Conservation (phyloP, 2,888 invertebrate genomes). For the Andrena trimmerana region DNA sequence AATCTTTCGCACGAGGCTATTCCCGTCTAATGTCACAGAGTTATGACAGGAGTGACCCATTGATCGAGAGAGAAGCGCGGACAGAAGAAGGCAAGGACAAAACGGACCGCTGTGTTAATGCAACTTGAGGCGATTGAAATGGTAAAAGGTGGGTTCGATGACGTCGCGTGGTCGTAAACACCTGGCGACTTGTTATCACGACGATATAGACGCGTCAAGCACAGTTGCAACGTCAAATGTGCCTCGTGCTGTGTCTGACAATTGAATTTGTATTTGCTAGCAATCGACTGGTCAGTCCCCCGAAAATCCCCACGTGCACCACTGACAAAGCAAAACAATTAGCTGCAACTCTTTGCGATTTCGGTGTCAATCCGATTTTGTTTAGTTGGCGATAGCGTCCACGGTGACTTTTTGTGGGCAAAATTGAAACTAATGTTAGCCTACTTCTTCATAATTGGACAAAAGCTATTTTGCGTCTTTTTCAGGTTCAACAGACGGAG, state of each 20-base stretch:
- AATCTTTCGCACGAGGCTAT: not conserved
- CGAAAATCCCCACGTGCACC: not conserved
- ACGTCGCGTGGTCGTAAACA: slow-evolving; percentile 71
- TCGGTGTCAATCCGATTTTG: too few species aligned
- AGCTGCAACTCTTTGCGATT: too few species aligned
- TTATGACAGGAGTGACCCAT: not conserved
- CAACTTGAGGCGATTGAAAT: slow-evolving; percentile 44
- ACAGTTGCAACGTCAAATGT: slow-evolving; percentile 44
- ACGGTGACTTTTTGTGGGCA: too few species aligned
- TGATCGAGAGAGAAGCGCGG: not conserved
- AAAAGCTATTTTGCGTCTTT: too few species aligned
- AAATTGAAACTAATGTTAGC: too few species aligned
- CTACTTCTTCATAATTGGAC: too few species aligned
- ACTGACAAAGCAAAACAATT: not conserved
- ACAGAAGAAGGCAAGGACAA: not conserved
- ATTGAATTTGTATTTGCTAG: not conserved
- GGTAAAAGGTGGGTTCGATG: slow-evolving; percentile 64
- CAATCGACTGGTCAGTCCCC: not conserved
- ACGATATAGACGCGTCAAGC: slow-evolving; percentile 41
- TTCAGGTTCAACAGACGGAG: too few species aligned
- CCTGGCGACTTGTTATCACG: slow-evolving; percentile 65
- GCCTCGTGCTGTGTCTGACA: slow-evolving; percentile 6
- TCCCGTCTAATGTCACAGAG: not conserved
- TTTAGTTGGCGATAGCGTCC: too few species aligned
- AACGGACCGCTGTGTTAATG: slow-evolving; percentile 10